Evolutionary conservation across 2,113 vertebrate genomes (phyloP).

Genomic region (Syngnathoides biaculeatus): DNA sequence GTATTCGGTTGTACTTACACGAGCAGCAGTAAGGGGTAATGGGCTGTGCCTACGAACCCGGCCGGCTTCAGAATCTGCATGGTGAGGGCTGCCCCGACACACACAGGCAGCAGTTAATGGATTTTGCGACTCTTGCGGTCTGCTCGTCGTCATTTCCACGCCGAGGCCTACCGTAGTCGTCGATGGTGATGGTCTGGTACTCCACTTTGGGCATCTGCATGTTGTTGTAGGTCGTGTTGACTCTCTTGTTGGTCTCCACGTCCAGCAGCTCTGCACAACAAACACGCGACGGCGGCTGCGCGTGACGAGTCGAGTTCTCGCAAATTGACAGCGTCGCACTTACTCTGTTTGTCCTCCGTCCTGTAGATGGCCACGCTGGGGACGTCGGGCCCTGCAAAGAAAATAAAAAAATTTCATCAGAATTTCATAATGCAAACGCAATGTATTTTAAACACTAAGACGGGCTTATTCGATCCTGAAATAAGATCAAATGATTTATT

Average conservation of each 20-base stretch:
- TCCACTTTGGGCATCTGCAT: slow-evolving; percentile 91
- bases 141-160: background rate
- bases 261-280: slow-evolving; percentile 80
- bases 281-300: background rate
- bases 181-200: slow-evolving; percentile 78
- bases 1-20: slow-evolving; percentile 79
- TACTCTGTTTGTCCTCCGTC: slow-evolving; percentile 79
- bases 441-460: background rate
- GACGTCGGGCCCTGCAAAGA: slow-evolving; percentile 81
- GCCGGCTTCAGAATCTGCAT: slow-evolving; percentile 93
- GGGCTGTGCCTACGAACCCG: slow-evolving; percentile 75
- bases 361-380: slow-evolving; percentile 84
- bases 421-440: background rate
- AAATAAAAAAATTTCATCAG: slow-evolving; percentile 12
- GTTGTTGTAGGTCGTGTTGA: slow-evolving; percentile 74
- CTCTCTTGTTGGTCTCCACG: slow-evolving; percentile 81
- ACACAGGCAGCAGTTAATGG: background rate
- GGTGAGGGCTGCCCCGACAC: slow-evolving; percentile 74
- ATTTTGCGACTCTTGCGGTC: background rate
- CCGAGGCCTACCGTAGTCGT: slow-evolving; percentile 81
- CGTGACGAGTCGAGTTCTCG: background rate
- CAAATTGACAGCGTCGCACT: slow-evolving; percentile 47
- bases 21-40: slow-evolving; percentile 89
- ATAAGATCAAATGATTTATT: background rate
- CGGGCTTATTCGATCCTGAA: background rate